A percentile compares a stretch with the other conserved stretches of the same genome.
Evolutionary conservation across 2,888 invertebrate genomes (phyloP).

Genomic region (Coenonympha arcania): DNA sequence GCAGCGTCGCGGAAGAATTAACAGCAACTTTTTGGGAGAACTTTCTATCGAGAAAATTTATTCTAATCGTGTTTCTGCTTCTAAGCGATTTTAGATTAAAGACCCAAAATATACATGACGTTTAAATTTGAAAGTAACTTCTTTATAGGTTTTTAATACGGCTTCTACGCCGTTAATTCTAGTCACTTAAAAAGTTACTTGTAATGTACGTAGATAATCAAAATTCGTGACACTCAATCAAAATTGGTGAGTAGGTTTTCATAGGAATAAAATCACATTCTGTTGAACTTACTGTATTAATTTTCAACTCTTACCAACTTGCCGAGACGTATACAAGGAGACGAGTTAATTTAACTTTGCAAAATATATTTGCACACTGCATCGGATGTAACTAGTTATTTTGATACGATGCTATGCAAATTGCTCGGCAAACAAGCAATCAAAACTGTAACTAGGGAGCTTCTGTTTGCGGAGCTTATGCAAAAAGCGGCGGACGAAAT

Average conservation of each 20-base stretch:
- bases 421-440: slow-evolving; percentile 7
- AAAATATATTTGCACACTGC: slow-evolving; percentile 16
- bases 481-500: background rate
- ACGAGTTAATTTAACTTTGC: slow-evolving; percentile 25
- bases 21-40: too few relatives aligned
- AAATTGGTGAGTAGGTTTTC: slow-evolving; percentile 2
- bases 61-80: too few relatives aligned
- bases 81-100: too few relatives aligned
- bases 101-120: too few relatives aligned
- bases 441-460: slow-evolving; percentile 2
- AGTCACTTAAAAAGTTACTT: too few relatives aligned
- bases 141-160: too few relatives aligned
- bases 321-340: slow-evolving; percentile 14
- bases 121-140: too few relatives aligned
- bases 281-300: slow-evolving; percentile 23
- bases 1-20: too few relatives aligned
- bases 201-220: too few relatives aligned
- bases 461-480: background rate
- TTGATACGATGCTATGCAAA: slow-evolving; percentile 4
- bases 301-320: slow-evolving; percentile 19
- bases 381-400: slow-evolving; percentile 8
- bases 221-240: background rate
- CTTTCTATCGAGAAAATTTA: too few relatives aligned
- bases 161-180: too few relatives aligned
- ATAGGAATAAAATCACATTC: slow-evolving; percentile 13